Evolutionary conservation across 2,113 vertebrate species (phyloP).

Genomic region (Platichthys stellatus): DNA sequence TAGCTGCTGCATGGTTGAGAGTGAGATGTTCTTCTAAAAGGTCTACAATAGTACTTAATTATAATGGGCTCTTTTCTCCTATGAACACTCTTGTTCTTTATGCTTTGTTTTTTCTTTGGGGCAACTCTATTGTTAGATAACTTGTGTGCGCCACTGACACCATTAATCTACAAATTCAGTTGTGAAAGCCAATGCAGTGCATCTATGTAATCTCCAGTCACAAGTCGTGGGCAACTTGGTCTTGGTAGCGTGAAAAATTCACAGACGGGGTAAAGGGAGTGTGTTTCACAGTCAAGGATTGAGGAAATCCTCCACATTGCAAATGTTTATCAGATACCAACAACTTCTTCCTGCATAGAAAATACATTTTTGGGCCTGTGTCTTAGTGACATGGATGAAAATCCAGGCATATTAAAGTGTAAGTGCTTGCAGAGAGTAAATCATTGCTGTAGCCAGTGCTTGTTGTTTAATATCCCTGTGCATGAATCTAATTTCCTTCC

Average conservation of each 20-base stretch:
- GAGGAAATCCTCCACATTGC: slow-evolving; percentile 47
- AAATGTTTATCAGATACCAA: slow-evolving; percentile 63
- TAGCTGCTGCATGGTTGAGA: too few species aligned
- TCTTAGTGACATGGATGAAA: slow-evolving; percentile 49
- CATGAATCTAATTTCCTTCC: background rate
- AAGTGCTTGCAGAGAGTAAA: slow-evolving; percentile 33
- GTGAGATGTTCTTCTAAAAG: too few species aligned
- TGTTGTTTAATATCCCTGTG: background rate
- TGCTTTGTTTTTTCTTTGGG: background rate
- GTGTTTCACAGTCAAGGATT: slow-evolving; percentile 40
- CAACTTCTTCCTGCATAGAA: slow-evolving; percentile 50
- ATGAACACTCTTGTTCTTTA: background rate
- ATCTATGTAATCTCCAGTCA: slow-evolving; percentile 17
- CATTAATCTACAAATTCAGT: too few species aligned
- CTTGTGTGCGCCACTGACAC: background rate
- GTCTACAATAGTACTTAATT: too few species aligned
- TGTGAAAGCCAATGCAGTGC: background rate
- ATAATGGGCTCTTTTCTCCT: too few species aligned
- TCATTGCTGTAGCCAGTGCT: slow-evolving; percentile 1
- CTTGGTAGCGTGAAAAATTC: slow-evolving; percentile 12
- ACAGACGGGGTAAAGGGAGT: slow-evolving; percentile 10
- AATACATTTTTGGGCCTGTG: slow-evolving; percentile 48
- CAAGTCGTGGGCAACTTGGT: slow-evolving; percentile 17
- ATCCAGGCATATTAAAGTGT: slow-evolving; percentile 38
- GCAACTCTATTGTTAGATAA: background rate